These are phyloP conservation scores for Drosophila tripunctata DNA, from an alignment of 2,888 invertebrate species.

Conservation along the genomic window DNA sequence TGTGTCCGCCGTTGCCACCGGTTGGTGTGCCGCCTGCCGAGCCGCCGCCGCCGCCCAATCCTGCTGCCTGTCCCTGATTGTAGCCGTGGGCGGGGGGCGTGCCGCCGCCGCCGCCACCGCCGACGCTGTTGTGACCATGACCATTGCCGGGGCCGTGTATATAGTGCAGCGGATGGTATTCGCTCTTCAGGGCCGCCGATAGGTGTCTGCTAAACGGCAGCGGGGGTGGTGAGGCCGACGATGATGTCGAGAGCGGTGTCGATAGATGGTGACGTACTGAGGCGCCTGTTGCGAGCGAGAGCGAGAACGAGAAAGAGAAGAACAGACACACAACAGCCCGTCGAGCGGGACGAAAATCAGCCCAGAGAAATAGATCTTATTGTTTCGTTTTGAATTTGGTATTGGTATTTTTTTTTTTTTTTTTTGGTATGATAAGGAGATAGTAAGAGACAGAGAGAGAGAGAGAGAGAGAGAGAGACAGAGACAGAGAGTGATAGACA, in stretches of 20 bases:
- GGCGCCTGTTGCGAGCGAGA: constrained; percentile 83
- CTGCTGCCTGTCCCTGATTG: constrained; percentile 65
- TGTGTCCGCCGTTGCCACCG: constrained; percentile 69
- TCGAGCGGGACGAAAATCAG: constrained; percentile 84
- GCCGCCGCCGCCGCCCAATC: constrained; percentile 40
- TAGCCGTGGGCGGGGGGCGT: constrained; percentile 69
- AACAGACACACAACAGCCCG: constrained; percentile 84
- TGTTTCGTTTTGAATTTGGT: constrained; percentile 54
- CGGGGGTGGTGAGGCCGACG: constrained; percentile 83
- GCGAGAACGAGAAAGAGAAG: constrained; percentile 84
- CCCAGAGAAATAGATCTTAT: constrained; percentile 82
- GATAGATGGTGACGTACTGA: constrained; percentile 82
- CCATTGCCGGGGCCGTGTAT: constrained; percentile 77
- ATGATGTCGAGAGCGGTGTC: constrained; percentile 82
- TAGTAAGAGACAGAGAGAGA: constrained; percentile 34
- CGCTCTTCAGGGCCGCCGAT: constrained; percentile 81
- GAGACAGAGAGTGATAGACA: constrained; percentile 36
- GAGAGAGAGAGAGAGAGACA: constrained; percentile 18
- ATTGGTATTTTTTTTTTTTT: background rate
- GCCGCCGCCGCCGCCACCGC: no score
- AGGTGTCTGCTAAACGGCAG: constrained; percentile 82
- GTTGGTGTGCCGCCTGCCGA: constrained; percentile 54
- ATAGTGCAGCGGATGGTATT: constrained; percentile 81
- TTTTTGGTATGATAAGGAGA: constrained; percentile 59
- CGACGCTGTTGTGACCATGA: constrained; percentile 56